Evolutionary conservation across 2,113 vertebrate species (phyloP).

Genomic region (Lepus europaeus): DNA sequence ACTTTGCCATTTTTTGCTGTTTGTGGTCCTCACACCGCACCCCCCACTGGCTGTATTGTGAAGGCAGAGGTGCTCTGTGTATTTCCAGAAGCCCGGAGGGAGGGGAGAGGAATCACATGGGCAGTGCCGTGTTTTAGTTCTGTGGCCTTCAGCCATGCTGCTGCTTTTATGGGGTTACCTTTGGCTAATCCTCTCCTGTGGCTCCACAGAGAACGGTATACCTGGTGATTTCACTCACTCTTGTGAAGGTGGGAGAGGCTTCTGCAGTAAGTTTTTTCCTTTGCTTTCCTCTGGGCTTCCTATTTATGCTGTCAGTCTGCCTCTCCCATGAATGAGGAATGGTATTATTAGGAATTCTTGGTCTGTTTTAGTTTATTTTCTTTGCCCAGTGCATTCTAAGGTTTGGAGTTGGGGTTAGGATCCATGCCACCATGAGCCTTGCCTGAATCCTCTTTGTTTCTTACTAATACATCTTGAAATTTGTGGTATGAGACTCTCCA

Average conservation of each 20-base stretch:
- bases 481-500: neutral
- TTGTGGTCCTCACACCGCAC: neutral
- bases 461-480: neutral
- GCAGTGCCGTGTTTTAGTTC: neutral
- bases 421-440: neutral
- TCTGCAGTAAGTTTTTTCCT: neutral
- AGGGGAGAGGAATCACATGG: neutral
- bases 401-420: neutral
- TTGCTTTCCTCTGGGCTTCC: neutral
- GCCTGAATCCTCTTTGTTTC: neutral
- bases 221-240: neutral
- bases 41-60: slow-evolving; percentile 43
- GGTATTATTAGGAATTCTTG: neutral
- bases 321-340: neutral
- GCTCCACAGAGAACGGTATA: neutral
- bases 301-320: neutral
- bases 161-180: slow-evolving; percentile 26
- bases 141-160: neutral
- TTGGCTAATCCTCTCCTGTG: slow-evolving; percentile 9
- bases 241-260: neutral
- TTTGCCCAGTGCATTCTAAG: neutral
- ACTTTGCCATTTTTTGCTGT: slow-evolving; percentile 43
- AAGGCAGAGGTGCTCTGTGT: neutral
- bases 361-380: neutral
- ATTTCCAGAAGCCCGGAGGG: slow-evolving; percentile 4